These are phyloP conservation scores for Caenorhabditis becei DNA, from an alignment of 2,888 invertebrate genomes.

Conservation along the genomic window DNA sequence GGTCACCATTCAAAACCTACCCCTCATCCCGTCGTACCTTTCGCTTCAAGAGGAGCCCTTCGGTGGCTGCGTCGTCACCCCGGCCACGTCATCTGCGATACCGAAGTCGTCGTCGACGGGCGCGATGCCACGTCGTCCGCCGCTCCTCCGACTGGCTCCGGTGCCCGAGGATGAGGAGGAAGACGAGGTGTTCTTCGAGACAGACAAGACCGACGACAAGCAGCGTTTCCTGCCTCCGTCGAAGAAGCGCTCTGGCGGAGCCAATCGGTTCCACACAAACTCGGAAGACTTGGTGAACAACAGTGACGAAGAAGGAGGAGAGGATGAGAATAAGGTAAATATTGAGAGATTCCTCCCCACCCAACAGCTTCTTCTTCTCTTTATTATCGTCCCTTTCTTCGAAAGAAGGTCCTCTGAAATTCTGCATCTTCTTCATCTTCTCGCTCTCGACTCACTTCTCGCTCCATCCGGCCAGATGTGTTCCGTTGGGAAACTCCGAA, in stretches of 20 bases:
- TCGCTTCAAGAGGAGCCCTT: constrained; percentile 39
- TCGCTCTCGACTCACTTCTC: constrained; percentile 38
- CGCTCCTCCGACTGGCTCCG: constrained; percentile 67
- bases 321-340: constrained; percentile 41
- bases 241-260: not conserved
- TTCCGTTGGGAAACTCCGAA: constrained; percentile 9
- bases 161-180: constrained; percentile 65
- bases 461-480: constrained; percentile 37
- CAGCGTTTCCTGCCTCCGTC: constrained; percentile 23
- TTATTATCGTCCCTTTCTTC: constrained; percentile 23
- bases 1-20: constrained; percentile 59
- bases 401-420: constrained; percentile 19
- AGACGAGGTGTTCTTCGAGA: constrained; percentile 59
- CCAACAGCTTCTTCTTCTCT: not conserved
- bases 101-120: constrained; percentile 44
- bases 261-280: constrained; percentile 9
- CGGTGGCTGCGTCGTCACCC: not conserved
- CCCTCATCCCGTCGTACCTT: constrained; percentile 51
- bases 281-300: constrained; percentile 36
- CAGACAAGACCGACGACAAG: constrained; percentile 27
- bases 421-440: constrained; percentile 4
- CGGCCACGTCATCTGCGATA: constrained; percentile 19
- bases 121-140: constrained; percentile 61
- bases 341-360: not conserved
- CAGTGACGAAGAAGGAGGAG: constrained; percentile 21